These are phyloP conservation scores for Pristionchus japonicus DNA, from an alignment of 2,888 invertebrate genomes.

Conservation along the genomic window DNA sequence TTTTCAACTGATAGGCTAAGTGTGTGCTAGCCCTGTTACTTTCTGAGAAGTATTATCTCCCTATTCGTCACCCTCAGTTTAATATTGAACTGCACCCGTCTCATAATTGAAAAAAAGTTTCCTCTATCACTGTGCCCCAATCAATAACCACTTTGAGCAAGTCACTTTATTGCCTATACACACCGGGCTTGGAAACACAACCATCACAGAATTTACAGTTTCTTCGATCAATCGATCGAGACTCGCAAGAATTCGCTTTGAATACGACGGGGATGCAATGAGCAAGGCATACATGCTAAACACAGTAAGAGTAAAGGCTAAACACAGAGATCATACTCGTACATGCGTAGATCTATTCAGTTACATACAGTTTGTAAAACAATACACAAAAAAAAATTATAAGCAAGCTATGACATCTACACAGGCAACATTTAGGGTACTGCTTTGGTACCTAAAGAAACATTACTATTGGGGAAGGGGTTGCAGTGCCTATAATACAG, in stretches of 20 bases:
- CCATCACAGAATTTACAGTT: conserved; percentile 31
- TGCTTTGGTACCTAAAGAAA: conserved; percentile 8
- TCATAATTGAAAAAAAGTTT: too few relatives aligned
- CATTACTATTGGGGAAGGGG: background rate
- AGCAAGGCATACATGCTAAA: conserved; percentile 19
- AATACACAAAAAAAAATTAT: background rate
- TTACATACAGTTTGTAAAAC: conserved; percentile 9
- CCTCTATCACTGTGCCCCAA: too few relatives aligned
- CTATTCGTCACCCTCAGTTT: too few relatives aligned
- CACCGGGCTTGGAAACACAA: conserved; percentile 41
- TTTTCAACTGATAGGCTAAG: background rate
- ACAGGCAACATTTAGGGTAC: background rate
- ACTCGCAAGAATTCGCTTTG: conserved; percentile 6
- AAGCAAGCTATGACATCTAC: conserved; percentile 16
- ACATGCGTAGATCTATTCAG: background rate
- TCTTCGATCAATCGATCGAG: conserved; percentile 16
- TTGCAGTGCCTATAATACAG: background rate
- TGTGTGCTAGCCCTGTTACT: too few relatives aligned
- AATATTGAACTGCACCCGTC: too few relatives aligned
- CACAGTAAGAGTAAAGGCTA: conserved; percentile 11
- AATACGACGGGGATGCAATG: conserved; percentile 18
- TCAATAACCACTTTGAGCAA: background rate
- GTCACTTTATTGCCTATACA: conserved; percentile 13
- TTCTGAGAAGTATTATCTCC: too few relatives aligned
- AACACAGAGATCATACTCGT: conserved; percentile 9